Conservation (phyloP, 2,113 vertebrate species). For the Amazona vittata region DNA sequence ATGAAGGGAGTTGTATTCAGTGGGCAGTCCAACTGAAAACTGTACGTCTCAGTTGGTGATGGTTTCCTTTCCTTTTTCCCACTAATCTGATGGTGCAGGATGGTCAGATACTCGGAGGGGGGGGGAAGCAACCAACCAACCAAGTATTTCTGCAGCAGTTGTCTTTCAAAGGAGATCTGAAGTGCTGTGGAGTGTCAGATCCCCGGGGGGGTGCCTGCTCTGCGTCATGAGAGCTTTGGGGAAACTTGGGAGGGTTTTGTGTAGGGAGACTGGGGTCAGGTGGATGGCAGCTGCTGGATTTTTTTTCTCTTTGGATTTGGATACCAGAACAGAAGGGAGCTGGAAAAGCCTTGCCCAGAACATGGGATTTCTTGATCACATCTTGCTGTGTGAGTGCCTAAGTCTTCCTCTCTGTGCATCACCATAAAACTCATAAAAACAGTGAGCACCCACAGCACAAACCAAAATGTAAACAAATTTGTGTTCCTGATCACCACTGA, state of each 20-base stretch:
- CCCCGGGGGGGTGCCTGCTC: background rate
- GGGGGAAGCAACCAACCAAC: background rate
- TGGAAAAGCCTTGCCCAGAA: background rate
- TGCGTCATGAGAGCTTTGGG: background rate
- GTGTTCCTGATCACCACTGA: background rate
- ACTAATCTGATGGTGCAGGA: background rate
- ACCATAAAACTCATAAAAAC: background rate
- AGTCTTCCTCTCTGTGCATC: fast-evolving
- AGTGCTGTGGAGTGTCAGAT: background rate
- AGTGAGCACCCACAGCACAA: background rate
- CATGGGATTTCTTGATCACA: background rate
- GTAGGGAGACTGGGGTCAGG: background rate
- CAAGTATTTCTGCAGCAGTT: background rate
- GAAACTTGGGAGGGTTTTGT: background rate
- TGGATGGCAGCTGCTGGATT: background rate
- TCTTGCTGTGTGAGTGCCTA: background rate
- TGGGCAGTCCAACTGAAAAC: background rate
- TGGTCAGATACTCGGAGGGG: background rate
- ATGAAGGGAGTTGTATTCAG: background rate
- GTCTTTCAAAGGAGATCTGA: background rate
- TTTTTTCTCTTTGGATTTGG: background rate
- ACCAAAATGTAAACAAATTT: background rate
- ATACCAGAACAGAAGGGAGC: background rate
- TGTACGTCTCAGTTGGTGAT: background rate
- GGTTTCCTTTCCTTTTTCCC: background rate